phyloP scores from a whole-genome alignment of 2,888 invertebrate species.

The Choreutis nemorana region DNA sequence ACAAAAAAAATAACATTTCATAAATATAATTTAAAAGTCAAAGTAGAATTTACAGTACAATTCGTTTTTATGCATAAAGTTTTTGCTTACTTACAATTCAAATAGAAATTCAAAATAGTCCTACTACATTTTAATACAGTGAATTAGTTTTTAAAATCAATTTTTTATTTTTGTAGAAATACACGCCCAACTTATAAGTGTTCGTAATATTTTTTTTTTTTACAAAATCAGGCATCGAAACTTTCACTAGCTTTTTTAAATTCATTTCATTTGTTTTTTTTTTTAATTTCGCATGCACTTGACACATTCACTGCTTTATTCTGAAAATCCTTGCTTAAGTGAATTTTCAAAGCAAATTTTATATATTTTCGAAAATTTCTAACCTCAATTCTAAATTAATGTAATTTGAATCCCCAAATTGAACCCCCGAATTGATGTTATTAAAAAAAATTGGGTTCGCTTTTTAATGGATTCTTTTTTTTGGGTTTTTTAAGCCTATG shows the following conservation, averaged over 20 bases:
- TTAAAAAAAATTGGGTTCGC: neutral
- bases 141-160: conserved; percentile 13
- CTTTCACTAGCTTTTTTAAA: conserved; percentile 8
- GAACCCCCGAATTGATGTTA: no score
- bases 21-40: no score
- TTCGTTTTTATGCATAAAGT: no score
- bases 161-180: conserved; percentile 21
- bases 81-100: no score
- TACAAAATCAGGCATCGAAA: conserved; percentile 8
- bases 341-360: no score
- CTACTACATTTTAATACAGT: neutral
- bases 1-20: no score
- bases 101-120: no score
- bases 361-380: no score
- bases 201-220: conserved; percentile 18
- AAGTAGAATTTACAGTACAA: no score
- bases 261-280: conserved; percentile 12
- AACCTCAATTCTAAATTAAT: no score
- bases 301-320: conserved; percentile 33
- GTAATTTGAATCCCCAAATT: no score
- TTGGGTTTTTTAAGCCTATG: no score
- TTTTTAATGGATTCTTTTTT: neutral
- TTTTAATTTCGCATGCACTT: conserved; percentile 21
- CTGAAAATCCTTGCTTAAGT: neutral
- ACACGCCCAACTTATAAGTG: conserved; percentile 21